These are phyloP conservation scores for Margaritifera margaritifera DNA, from an alignment of 2,888 invertebrate genomes.

Conservation along the genomic window DNA sequence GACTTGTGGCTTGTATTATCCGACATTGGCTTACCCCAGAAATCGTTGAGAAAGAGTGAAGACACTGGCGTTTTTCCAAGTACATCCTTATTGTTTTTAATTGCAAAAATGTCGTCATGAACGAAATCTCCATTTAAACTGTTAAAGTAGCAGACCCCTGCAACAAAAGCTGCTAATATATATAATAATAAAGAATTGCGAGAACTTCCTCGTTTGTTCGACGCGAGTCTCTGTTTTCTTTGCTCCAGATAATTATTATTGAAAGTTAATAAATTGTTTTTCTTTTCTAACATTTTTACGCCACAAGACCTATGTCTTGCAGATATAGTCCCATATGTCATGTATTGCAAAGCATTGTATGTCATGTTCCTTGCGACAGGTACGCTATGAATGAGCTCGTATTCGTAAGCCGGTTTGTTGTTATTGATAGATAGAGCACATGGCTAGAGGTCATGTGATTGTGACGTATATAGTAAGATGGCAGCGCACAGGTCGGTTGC, in stretches of 20 bases:
- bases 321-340: too few species aligned
- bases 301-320: too few species aligned
- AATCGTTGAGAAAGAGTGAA: slow-evolving; percentile 76
- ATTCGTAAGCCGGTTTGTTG: too few species aligned
- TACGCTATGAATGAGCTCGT: too few species aligned
- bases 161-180: slow-evolving; percentile 34
- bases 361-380: too few species aligned
- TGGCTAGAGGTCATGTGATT: too few species aligned
- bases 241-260: too few species aligned
- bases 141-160: slow-evolving; percentile 52
- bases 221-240: too few species aligned
- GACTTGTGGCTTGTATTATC: slow-evolving; percentile 88
- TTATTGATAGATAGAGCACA: too few species aligned
- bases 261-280: too few species aligned
- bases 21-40: slow-evolving; percentile 93
- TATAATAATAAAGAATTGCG: slow-evolving; percentile 3
- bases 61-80: slow-evolving; percentile 75
- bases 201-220: neutral
- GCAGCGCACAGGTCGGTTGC: slow-evolving; percentile 62
- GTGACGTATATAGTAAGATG: slow-evolving; percentile 48
- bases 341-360: too few species aligned
- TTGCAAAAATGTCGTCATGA: slow-evolving; percentile 90
- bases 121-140: slow-evolving; percentile 80
- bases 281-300: too few species aligned
- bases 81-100: slow-evolving; percentile 87